Evolutionary conservation across 2,113 vertebrate genomes (phyloP).

Genomic region (Ceyx margarethae): DNA sequence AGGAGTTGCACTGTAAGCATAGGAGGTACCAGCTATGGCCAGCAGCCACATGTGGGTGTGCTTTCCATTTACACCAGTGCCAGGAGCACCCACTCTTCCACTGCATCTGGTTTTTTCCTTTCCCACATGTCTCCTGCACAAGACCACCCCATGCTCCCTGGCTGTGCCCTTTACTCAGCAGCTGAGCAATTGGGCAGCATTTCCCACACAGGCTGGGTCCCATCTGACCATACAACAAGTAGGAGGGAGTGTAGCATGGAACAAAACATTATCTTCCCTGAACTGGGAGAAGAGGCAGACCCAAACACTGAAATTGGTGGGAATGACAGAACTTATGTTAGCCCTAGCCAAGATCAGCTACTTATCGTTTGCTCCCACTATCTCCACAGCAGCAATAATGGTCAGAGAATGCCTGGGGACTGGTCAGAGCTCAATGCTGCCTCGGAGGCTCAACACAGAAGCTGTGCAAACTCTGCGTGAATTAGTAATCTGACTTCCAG

Average conservation of each 20-base stretch:
- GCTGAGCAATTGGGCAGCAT: background rate
- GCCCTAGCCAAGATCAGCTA: background rate
- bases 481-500: background rate
- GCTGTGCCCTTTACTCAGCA: background rate
- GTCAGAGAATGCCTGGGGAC: background rate
- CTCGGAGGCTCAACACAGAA: background rate
- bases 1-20: background rate
- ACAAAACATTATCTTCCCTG: background rate
- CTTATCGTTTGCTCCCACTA: background rate
- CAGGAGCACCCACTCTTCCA: background rate
- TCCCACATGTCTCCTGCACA: background rate
- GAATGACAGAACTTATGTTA: background rate
- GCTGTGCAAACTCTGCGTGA: background rate
- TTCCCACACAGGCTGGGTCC: background rate
- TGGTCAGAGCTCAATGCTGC: background rate
- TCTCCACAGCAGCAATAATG: accelerated
- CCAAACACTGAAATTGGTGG: background rate
- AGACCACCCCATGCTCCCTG: background rate
- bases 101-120: background rate
- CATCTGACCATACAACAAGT: accelerated
- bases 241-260: background rate
- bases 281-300: background rate
- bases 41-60: accelerated
- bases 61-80: background rate
- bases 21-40: background rate